Conservation (phyloP, 2,113 vertebrate genomes). For the Nipponia nippon region DNA sequence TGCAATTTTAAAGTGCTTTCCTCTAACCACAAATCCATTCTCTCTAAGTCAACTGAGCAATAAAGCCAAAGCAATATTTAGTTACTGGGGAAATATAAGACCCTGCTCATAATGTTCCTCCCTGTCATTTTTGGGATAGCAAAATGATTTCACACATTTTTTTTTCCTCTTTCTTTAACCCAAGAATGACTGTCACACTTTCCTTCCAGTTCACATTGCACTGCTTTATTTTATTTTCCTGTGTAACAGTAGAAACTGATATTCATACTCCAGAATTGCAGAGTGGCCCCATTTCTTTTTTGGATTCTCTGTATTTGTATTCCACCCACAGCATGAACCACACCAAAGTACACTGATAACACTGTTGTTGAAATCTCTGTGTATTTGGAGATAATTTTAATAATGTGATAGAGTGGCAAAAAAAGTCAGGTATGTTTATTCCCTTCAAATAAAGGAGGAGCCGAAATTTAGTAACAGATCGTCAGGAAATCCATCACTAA, state of each 20-base stretch:
- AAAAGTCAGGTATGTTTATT: neutral
- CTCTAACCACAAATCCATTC: constrained; percentile 35
- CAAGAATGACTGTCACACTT: neutral
- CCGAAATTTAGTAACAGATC: neutral
- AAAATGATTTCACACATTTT: neutral
- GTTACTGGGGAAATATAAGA: constrained; percentile 40
- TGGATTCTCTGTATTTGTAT: neutral
- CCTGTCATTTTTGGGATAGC: neutral
- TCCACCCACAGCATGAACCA: neutral
- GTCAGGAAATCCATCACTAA: neutral
- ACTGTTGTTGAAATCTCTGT: neutral
- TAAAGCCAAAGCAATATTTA: constrained; percentile 54
- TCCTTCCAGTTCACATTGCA: neutral
- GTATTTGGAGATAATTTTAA: neutral
- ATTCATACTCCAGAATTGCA: neutral
- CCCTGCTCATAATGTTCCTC: neutral
- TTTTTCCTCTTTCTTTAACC: neutral
- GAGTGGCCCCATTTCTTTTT: neutral
- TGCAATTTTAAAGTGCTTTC: constrained; percentile 28
- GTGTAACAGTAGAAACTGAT: neutral
- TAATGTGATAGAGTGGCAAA: neutral
- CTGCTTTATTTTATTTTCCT: neutral
- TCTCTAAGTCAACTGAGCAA: constrained; percentile 37
- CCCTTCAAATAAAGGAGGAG: neutral
- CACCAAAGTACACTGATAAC: neutral